phyloP scores from a whole-genome alignment of 2,797 vertebrate genomes.

The Ibycter americanus region DNA sequence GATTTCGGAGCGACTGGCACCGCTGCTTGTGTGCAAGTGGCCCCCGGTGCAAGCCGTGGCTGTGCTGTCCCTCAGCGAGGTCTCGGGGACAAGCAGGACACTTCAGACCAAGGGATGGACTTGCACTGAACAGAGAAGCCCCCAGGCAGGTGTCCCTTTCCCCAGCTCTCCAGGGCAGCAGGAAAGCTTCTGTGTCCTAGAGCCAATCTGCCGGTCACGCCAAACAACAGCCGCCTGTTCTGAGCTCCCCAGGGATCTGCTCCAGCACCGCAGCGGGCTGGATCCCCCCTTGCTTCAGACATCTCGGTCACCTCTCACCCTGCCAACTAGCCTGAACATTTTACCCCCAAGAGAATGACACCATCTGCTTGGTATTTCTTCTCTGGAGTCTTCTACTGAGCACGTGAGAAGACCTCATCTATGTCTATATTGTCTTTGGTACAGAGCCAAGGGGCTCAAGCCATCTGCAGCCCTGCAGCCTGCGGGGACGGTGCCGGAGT shows the following conservation, averaged over 20 bases:
- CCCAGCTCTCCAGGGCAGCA: not conserved
- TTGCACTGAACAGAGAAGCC: not conserved
- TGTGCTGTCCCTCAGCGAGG: not conserved
- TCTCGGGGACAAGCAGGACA: not conserved
- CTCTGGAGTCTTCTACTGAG: not conserved
- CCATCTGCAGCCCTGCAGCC: not conserved
- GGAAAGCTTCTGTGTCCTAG: not conserved
- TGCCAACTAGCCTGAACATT: not conserved
- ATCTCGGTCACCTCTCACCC: not conserved
- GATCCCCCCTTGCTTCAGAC: not conserved
- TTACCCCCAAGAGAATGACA: not conserved
- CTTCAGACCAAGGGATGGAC: not conserved
- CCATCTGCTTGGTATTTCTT: not conserved
- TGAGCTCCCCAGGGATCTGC: not conserved
- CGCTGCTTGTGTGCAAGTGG: rapidly evolving
- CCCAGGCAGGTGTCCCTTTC: not conserved
- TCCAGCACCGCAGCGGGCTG: not conserved
- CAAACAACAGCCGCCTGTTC: not conserved
- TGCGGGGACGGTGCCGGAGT: not conserved
- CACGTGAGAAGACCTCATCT: not conserved
- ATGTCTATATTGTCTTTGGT: not conserved
- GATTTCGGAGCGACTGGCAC: not conserved
- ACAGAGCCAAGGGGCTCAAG: not conserved
- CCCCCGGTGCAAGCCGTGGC: rapidly evolving
- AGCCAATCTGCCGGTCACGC: rapidly evolving